A percentile compares a stretch with the other conserved stretches of the same genome.
These are phyloP conservation scores for Casuarius casuarius DNA, from an alignment of 2,113 vertebrate species.

Conservation along the genomic window DNA sequence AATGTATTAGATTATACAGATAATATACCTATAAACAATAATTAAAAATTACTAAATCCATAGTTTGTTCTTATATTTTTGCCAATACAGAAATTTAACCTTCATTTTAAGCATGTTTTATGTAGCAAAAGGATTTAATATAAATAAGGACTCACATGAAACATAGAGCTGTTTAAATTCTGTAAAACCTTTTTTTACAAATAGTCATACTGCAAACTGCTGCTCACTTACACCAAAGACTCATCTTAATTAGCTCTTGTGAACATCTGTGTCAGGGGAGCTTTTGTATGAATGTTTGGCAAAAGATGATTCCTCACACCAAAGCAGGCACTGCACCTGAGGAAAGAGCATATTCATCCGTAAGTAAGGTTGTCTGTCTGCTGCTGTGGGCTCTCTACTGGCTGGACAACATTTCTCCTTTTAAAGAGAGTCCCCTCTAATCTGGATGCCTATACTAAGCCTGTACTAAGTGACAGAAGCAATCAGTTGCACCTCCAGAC, in stretches of 20 bases:
- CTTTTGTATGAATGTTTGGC: neutral
- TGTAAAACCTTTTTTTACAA: neutral
- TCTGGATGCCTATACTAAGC: neutral
- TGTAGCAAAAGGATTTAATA: neutral
- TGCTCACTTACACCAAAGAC: neutral
- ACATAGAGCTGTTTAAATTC: neutral
- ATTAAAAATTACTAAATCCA: neutral
- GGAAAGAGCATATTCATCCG: neutral
- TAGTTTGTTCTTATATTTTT: neutral
- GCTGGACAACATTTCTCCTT: neutral
- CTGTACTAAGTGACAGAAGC: neutral
- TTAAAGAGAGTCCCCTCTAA: neutral
- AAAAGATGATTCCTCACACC: neutral
- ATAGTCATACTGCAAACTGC: neutral
- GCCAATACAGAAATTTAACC: neutral
- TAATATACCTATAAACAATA: neutral
- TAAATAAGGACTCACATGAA: neutral
- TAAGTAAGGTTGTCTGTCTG: neutral
- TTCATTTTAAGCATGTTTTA: neutral
- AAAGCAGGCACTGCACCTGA: neutral
- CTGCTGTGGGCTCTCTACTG: neutral
- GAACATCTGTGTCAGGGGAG: neutral
- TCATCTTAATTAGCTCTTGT: neutral
- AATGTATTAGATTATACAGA: neutral
- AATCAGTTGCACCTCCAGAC: neutral